Percentiles rank a stretch among this genome's conserved stretches.
phyloP scores from a whole-genome alignment of 1,140 invertebrate species.

The Musca vetustissima region DNA sequence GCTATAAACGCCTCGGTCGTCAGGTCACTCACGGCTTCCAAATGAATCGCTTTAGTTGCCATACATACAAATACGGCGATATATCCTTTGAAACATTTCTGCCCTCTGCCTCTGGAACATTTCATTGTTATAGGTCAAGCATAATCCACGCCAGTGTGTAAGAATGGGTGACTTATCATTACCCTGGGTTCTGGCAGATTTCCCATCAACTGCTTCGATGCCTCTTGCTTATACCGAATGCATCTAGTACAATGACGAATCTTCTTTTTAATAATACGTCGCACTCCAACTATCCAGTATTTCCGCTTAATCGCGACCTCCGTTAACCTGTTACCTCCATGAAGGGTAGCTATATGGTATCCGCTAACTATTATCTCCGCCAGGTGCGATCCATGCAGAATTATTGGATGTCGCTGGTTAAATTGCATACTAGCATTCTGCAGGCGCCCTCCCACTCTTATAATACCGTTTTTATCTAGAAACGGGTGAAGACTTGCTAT shows the following conservation, averaged over 20 bases:
- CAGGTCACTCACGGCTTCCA: slow-evolving; percentile 37
- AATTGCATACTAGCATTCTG: slow-evolving; percentile 23
- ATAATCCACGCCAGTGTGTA: slow-evolving; percentile 35
- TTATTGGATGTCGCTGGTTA: neutral
- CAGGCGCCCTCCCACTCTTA: slow-evolving; percentile 40
- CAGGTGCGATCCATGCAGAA: neutral
- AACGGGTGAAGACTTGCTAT: slow-evolving; percentile 31
- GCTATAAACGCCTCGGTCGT: slow-evolving; percentile 38
- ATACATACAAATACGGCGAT: slow-evolving; percentile 38
- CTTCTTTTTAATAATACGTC: slow-evolving; percentile 8
- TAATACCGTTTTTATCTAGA: slow-evolving; percentile 31
- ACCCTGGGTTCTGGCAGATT: slow-evolving; percentile 3
- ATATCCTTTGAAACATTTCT: slow-evolving; percentile 33
- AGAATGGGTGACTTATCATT: slow-evolving; percentile 29
- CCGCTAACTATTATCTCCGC: neutral
- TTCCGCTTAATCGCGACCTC: slow-evolving; percentile 2
- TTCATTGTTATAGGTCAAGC: slow-evolving; percentile 35
- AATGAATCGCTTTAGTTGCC: slow-evolving; percentile 37
- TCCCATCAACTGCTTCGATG: slow-evolving; percentile 17
- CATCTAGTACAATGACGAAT: slow-evolving; percentile 10
- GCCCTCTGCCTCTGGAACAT: slow-evolving; percentile 27
- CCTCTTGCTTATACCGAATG: slow-evolving; percentile 11
- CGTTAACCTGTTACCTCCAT: slow-evolving; percentile 21
- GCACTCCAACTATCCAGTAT: slow-evolving; percentile 23
- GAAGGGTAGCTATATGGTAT: neutral